Base-by-base conservation (phyloP, 2,888 invertebrate species). In the Agonopterix heracliana region DNA sequence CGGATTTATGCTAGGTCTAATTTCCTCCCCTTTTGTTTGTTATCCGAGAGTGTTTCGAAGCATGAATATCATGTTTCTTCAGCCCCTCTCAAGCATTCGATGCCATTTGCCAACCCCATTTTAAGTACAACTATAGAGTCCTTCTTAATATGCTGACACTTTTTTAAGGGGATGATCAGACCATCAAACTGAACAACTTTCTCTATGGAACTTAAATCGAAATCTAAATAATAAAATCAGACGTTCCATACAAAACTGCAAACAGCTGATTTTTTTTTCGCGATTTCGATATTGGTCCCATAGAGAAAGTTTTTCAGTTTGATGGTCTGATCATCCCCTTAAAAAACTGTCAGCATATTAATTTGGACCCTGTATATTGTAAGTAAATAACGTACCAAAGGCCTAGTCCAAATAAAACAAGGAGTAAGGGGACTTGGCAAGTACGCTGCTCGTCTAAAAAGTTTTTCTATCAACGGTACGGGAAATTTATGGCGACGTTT, bases 401-500 rank as follows among this genome's bases (percentile, higher is more conserved):
- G 54, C 56, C 51, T 61, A 59, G 52, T 47, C 45, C 36, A 34
- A 50, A 56, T 57, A 55, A 61, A 63, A 64, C 58, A 61, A 64
- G 57, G 51, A 49, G 56, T 17, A 17, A 49, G 52, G 51, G 50
- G 54, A 64, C 67, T 74, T 68, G 71, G 67, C 71, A 71, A 64
- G 53, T 45, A 54, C 50, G 48, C 54, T 50, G 47, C 60, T 57
- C 62, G 54, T 61, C 60, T 58, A 60, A 52, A 70, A 81, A 81
- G 61, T 81, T 81, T 80, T 80, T 79, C 81, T 78, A 79, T 79
- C 74, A 74, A 58, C 63, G 60, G 59, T 58, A 59, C 52, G 55
- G 62, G 57, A 68, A 75, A 80, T 77, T 76, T 77, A 77, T 77
- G 62, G 71, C 68, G 69, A 74, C 76, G 75, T 74, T 78, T 74